phyloP scores from a whole-genome alignment of 2,888 invertebrate species.

The Acanthosepion esculentum region DNA sequence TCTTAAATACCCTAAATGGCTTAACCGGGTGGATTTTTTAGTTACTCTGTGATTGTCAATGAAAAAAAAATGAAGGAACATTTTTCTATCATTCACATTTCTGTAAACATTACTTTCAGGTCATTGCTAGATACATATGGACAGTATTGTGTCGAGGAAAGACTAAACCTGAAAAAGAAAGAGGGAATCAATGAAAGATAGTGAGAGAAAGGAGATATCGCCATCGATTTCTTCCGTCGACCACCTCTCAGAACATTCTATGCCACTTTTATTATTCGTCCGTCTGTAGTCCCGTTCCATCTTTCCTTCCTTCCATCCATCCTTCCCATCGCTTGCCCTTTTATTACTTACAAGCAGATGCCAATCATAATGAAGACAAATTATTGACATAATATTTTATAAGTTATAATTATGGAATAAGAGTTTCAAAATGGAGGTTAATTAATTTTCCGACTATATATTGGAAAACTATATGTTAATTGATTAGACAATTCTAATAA shows the following conservation, averaged over 20 bases:
- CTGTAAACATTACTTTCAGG: too few species aligned
- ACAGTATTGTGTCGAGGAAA: too few species aligned
- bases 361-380: background rate
- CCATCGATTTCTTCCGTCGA: background rate
- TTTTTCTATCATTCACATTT: too few species aligned
- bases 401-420: background rate
- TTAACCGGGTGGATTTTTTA: too few species aligned
- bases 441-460: background rate
- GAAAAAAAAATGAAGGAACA: too few species aligned
- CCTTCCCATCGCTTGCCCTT: background rate
- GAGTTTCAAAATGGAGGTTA: background rate
- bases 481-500: background rate
- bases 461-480: background rate
- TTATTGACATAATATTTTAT: background rate
- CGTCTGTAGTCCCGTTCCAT: background rate
- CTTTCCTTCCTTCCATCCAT: background rate
- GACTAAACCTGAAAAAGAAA: background rate
- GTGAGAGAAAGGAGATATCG: background rate
- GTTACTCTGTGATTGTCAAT: too few species aligned
- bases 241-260: background rate
- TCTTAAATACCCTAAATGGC: too few species aligned
- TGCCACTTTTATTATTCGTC: background rate
- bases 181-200: background rate
- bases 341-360: background rate
- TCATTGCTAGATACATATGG: too few species aligned